Conservation (phyloP, 2,113 vertebrate genomes). For the Eretmochelys imbricata region DNA sequence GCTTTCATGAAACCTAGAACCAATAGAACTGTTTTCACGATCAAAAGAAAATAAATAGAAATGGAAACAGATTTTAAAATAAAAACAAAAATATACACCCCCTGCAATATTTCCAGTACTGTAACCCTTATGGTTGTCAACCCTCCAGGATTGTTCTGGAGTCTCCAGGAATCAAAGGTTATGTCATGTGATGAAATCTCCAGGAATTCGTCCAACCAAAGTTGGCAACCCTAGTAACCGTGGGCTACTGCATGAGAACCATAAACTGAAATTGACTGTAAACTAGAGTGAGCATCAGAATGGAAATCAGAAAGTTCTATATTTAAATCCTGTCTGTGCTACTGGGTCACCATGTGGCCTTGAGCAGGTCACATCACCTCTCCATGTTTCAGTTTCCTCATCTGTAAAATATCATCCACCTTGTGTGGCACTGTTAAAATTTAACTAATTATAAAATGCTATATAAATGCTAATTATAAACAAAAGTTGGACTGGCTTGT, state of each 20-base stretch:
- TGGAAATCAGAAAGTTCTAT: neutral
- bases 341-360: slow-evolving; percentile 34
- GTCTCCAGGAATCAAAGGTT: too few species aligned
- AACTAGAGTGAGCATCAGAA: slow-evolving; percentile 49
- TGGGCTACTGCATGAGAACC: slow-evolving; percentile 28
- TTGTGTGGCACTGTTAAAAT: slow-evolving; percentile 4
- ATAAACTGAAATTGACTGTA: slow-evolving; percentile 51
- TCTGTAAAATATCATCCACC: slow-evolving; percentile 25
- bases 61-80: slow-evolving; percentile 43
- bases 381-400: neutral
- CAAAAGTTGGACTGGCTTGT: neutral
- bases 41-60: slow-evolving; percentile 33
- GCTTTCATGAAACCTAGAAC: neutral
- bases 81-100: slow-evolving; percentile 16
- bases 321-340: slow-evolving; percentile 57
- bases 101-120: slow-evolving; percentile 32
- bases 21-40: neutral
- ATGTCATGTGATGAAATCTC: too few species aligned
- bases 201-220: too few species aligned
- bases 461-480: slow-evolving; percentile 50
- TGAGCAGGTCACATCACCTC: slow-evolving; percentile 39
- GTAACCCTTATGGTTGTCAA: neutral
- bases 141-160: too few species aligned
- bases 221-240: neutral
- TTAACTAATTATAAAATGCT: slow-evolving; percentile 40